Evolutionary conservation across 2,113 vertebrate genomes (phyloP), one percentile per base, ranked within the genome.

Genomic region (Trinectes maculatus): DNA sequence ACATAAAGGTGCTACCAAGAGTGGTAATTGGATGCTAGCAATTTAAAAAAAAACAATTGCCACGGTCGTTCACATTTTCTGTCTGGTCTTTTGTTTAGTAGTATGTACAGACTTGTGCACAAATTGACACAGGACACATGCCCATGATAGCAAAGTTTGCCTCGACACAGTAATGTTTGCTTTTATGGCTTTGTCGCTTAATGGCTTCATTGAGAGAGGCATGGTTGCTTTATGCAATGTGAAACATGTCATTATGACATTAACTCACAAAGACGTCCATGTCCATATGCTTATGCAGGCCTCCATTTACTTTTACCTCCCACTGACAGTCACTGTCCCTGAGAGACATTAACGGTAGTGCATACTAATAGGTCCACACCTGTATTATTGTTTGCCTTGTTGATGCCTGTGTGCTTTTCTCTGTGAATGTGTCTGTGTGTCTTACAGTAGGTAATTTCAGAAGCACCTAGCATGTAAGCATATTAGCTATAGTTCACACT

Each of bases 361-460:
- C 78, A 89, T 84, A 77, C 73, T 78, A 86, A 89, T 53, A 82
- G 57, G 59, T 66, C 73, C 54, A 68, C 67, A 82, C 73, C 68
- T 60, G 74, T 82, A 78, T 76, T 42, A 74, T 43, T 54, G 40
- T 43, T n/a, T 56, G 37, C 46, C 48, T 71, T 48, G 19, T 52
- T 42, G 37, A 37, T 54, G 54, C 57, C 29, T 55, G 46, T 49
- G 25, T 79, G 43, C 26, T 49, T 60, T 37, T 51, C 11, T 22
- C 8, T 7, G 3, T 31, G 29, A 5, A 8, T 8, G 29, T 21
- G 5, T 24, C 0, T 12, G 43, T 22, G 42, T 51, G 11, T 66
- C n/a, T n/a, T n/a, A n/a, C n/a, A n/a, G n/a, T n/a, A n/a, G n/a
- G n/a, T n/a, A n/a, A n/a, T n/a, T n/a, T 84, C 36, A 47, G 22